These are phyloP conservation scores for Cerceris rybyensis DNA, from an alignment of 2,888 invertebrate species.

Conservation along the genomic window DNA sequence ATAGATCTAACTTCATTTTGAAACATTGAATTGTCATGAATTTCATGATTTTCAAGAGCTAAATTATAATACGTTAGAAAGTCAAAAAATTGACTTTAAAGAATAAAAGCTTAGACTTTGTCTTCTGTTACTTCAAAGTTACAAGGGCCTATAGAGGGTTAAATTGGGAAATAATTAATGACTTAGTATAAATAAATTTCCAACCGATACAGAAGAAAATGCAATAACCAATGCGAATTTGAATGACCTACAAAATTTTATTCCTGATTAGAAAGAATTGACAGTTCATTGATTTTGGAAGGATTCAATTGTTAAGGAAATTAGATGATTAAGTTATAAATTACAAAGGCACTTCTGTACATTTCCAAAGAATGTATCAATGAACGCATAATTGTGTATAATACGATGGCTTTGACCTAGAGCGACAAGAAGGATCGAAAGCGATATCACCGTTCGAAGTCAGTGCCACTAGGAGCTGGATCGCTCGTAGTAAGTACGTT, in stretches of 20 bases:
- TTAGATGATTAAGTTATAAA: background rate
- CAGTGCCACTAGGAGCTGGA: constrained; percentile 42
- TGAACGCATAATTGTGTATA: constrained; percentile 16
- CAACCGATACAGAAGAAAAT: too few relatives aligned
- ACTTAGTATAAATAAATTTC: too few relatives aligned
- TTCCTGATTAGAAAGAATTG: background rate
- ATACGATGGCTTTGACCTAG: constrained; percentile 61
- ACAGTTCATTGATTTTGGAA: background rate
- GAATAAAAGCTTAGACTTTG: too few relatives aligned
- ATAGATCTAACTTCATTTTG: too few relatives aligned
- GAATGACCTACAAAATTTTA: background rate
- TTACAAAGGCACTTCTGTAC: background rate
- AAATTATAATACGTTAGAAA: too few relatives aligned
- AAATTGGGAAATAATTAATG: too few relatives aligned
- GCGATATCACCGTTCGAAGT: constrained; percentile 51
- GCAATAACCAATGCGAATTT: too few relatives aligned
- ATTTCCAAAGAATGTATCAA: constrained; percentile 39
- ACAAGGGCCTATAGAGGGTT: too few relatives aligned
- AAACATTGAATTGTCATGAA: too few relatives aligned
- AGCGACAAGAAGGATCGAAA: constrained; percentile 41
- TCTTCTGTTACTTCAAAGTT: too few relatives aligned
- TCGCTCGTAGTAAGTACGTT: constrained; percentile 55
- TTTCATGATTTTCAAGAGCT: too few relatives aligned
- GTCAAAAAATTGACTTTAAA: too few relatives aligned
- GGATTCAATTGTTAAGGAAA: background rate